These are phyloP conservation scores for Pristionchus entomophagus DNA, from an alignment of 2,888 invertebrate genomes.

Conservation along the genomic window DNA sequence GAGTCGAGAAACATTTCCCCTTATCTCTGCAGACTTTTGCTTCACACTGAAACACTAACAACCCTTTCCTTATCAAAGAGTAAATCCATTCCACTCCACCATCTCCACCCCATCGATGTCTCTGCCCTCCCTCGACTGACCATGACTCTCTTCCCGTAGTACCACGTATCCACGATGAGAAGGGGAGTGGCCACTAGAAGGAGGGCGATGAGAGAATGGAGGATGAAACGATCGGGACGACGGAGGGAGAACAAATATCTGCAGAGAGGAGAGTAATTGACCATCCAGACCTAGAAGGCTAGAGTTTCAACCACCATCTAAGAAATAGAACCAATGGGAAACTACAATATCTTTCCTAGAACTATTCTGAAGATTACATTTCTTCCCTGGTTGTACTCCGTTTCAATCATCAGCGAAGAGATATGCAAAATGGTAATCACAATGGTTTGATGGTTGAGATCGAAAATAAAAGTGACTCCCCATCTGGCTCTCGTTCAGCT, in stretches of 20 bases:
- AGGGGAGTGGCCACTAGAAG: constrained; percentile 75
- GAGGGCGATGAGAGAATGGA: constrained; percentile 53
- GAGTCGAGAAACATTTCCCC: background rate
- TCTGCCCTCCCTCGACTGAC: constrained; percentile 53
- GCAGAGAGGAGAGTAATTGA: background rate
- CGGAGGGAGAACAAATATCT: constrained; percentile 2
- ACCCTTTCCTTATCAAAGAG: background rate
- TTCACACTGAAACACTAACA: background rate
- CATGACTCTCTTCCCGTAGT: constrained; percentile 89
- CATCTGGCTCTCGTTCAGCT: too few species aligned
- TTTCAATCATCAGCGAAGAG: too few species aligned
- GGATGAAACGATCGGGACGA: constrained; percentile 57
- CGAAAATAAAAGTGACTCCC: too few species aligned
- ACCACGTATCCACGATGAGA: constrained; percentile 87
- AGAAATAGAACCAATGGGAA: background rate
- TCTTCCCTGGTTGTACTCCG: too few species aligned
- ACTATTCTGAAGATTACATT: too few species aligned
- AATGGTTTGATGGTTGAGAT: too few species aligned
- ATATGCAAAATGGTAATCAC: too few species aligned
- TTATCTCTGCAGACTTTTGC: background rate
- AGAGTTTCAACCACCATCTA: background rate
- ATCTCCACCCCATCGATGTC: background rate
- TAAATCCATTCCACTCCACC: background rate
- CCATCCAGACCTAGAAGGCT: too few species aligned
- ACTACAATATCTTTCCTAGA: too few species aligned